phyloP scores from a whole-genome alignment of 2,888 invertebrate genomes.

The Amitus sp. region DNA sequence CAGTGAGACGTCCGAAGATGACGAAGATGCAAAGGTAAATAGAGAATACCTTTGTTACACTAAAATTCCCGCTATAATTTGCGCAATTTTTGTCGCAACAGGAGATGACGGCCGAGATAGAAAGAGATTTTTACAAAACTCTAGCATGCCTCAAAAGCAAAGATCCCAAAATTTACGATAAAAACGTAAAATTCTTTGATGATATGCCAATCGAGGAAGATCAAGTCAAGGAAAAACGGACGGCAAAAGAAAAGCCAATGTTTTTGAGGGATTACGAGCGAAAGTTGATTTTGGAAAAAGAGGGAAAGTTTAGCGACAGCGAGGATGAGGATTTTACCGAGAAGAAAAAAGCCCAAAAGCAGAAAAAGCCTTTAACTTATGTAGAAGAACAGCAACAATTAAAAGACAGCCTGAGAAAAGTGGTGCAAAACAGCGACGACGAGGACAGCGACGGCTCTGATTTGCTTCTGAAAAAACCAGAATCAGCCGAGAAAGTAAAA shows the following conservation, averaged over 20 bases:
- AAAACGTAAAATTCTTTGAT: constrained; percentile 76
- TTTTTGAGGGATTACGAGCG: constrained; percentile 83
- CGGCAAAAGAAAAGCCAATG: constrained; percentile 70
- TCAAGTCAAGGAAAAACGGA: constrained; percentile 67
- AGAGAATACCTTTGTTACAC: no score
- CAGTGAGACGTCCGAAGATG: constrained; percentile 69
- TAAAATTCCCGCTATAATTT: no score
- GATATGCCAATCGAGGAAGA: constrained; percentile 51
- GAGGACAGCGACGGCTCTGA: constrained; percentile 63
- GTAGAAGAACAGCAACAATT: constrained; percentile 75
- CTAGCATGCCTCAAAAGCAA: constrained; percentile 86
- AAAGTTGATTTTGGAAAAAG: constrained; percentile 76
- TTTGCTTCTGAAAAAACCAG: constrained; percentile 52
- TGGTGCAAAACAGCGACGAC: constrained; percentile 68
- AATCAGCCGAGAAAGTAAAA: constrained; percentile 65
- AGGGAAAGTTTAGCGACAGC: constrained; percentile 67
- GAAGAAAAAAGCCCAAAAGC: constrained; percentile 49
- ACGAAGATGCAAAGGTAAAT: constrained; percentile 71
- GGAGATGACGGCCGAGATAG: constrained; percentile 75
- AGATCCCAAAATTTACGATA: constrained; percentile 90
- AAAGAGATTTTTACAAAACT: constrained; percentile 89
- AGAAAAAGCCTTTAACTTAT: constrained; percentile 70
- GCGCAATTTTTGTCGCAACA: constrained; percentile 43
- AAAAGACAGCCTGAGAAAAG: constrained; percentile 73
- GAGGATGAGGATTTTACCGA: constrained; percentile 48